Conservation (phyloP, 2,888 invertebrate species). For the Catocala sponsa region DNA sequence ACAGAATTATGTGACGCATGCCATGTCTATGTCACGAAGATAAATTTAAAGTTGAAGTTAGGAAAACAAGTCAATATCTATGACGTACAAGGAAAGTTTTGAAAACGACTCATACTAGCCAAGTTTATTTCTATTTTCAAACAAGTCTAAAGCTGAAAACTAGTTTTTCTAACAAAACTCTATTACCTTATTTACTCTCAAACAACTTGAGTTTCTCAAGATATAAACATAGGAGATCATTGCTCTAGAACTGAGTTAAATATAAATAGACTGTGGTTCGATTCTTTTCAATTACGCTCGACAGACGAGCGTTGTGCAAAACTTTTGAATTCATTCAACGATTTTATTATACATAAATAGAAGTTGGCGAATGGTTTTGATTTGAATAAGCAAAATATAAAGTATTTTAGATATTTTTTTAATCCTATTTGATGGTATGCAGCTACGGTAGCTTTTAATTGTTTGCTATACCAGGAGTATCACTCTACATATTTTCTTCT, state of each 20-base stretch:
- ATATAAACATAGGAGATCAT: slow-evolving; percentile 31
- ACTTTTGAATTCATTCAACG: slow-evolving; percentile 3
- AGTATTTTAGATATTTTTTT: too few species aligned
- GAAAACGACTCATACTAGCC: too few species aligned
- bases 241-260: slow-evolving; percentile 24
- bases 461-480: too few species aligned
- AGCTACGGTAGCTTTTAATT: too few species aligned
- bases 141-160: neutral
- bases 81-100: too few species aligned
- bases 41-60: too few species aligned
- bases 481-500: too few species aligned
- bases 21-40: too few species aligned
- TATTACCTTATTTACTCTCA: slow-evolving; percentile 25
- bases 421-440: too few species aligned
- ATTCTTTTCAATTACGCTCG: slow-evolving; percentile 26
- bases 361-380: slow-evolving; percentile 5
- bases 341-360: slow-evolving; percentile 14
- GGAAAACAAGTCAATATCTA: too few species aligned
- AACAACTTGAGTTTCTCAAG: slow-evolving; percentile 7
- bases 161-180: slow-evolving; percentile 6
- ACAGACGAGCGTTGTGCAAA: neutral
- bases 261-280: slow-evolving; percentile 22
- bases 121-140: neutral
- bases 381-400: too few species aligned
- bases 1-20: too few species aligned